phyloP scores from a whole-genome alignment of 53 echinoderm and acorn worm genomes.

The Henricia sp. region DNA sequence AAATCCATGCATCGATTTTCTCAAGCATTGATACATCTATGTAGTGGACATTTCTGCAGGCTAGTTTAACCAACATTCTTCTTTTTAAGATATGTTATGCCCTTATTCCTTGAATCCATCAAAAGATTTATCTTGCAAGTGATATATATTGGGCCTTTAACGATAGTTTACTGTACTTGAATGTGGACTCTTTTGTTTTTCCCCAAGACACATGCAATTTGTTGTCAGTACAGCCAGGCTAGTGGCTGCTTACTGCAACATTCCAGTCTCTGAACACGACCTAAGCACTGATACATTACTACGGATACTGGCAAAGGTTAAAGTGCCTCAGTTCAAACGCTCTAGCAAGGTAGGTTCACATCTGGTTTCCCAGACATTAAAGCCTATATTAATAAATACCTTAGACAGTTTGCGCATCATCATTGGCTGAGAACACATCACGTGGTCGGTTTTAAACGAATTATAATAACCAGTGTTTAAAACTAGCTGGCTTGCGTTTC shows the following conservation, averaged over 20 bases:
- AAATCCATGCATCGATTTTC: not conserved
- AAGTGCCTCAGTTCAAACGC: slow-evolving; percentile 78
- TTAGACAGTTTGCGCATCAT: too few species aligned
- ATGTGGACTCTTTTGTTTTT: not conserved
- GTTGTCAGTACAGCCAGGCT: slow-evolving; percentile 85
- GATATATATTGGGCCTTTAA: not conserved
- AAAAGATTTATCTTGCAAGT: not conserved
- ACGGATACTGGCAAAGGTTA: slow-evolving; percentile 52
- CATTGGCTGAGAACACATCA: too few species aligned
- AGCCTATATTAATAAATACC: too few species aligned
- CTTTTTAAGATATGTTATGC: not conserved
- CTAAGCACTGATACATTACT: slow-evolving; percentile 52
- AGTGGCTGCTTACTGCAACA: slow-evolving; percentile 60
- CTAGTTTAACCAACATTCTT: not conserved
- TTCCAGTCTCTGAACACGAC: slow-evolving; percentile 74
- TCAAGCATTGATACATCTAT: not conserved
- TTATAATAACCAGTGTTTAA: too few species aligned
- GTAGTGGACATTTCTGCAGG: not conserved
- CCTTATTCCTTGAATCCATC: not conserved
- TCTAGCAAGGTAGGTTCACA: slow-evolving; percentile 77
- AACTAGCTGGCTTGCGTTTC: too few species aligned
- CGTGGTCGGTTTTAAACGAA: too few species aligned
- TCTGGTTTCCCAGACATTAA: too few species aligned
- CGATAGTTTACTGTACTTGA: not conserved
- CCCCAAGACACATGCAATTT: slow-evolving; percentile 87